Evolutionary conservation across 35 echinoderm and acorn worm genomes (phyloP).

Genomic region (Apostichopus californicus): DNA sequence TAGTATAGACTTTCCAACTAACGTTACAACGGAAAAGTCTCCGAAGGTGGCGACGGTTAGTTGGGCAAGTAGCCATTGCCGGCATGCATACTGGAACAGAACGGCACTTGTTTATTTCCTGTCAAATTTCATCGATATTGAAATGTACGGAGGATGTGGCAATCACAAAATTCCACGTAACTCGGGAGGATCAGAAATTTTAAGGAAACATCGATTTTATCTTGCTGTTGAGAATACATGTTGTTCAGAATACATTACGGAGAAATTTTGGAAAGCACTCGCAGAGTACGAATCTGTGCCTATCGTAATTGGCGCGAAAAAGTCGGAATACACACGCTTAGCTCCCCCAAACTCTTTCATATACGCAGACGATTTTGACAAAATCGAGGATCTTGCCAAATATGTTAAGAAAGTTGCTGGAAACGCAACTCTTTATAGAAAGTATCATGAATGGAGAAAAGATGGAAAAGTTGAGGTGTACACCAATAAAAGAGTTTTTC

Average conservation of each 20-base stretch:
- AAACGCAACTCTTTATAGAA: constrained; percentile 44
- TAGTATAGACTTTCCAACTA: too few relatives aligned
- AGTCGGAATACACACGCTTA: constrained; percentile 48
- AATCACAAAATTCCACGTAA: neutral
- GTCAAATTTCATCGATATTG: constrained; percentile 10
- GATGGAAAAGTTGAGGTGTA: constrained; percentile 1
- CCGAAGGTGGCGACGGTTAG: constrained; percentile 22
- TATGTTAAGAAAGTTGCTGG: constrained; percentile 44
- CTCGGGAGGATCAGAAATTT: constrained; percentile 21
- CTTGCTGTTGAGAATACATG: constrained; percentile 64
- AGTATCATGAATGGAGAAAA: constrained; percentile 59
- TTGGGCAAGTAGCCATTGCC: constrained; percentile 49
- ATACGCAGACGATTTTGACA: constrained; percentile 57
- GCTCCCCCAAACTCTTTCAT: constrained; percentile 74
- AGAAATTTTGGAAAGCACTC: too few relatives aligned
- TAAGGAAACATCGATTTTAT: constrained; percentile 61
- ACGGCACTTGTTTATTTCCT: constrained; percentile 39
- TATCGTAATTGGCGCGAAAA: constrained; percentile 52
- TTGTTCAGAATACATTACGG: constrained; percentile 64
- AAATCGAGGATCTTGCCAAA: constrained; percentile 18
- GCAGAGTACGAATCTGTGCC: constrained; percentile 38
- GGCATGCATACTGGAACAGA: constrained; percentile 40
- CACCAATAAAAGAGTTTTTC: neutral
- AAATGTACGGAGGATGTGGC: constrained; percentile 57
- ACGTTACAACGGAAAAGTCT: neutral